These are phyloP conservation scores for Nautilus pompilius DNA, from an alignment of 1,140 invertebrate species.

Conservation along the genomic window DNA sequence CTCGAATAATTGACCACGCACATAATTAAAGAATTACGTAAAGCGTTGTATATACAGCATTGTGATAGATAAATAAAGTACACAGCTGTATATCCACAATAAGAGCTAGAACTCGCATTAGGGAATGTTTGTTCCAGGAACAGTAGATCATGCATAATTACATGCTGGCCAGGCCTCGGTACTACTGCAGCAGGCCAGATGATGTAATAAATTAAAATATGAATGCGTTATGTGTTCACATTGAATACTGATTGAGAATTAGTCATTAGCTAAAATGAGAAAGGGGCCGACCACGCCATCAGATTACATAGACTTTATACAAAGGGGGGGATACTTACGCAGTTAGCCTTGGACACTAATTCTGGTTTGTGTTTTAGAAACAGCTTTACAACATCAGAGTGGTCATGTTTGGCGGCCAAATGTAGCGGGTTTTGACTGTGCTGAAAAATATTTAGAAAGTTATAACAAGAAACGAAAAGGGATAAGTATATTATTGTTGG, in stretches of 20 bases:
- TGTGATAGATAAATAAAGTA: too few species aligned
- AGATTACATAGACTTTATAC: too few species aligned
- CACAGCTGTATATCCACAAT: too few species aligned
- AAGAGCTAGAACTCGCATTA: too few species aligned
- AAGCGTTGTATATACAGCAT: too few species aligned
- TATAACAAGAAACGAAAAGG: too few species aligned
- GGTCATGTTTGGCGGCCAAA: conserved; percentile 95
- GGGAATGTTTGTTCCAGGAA: too few species aligned
- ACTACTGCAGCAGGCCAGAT: background rate
- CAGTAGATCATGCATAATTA: too few species aligned
- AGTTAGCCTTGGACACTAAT: conserved; percentile 70
- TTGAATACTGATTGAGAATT: background rate
- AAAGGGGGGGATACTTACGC: conserved; percentile 62
- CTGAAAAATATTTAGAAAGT: conserved; percentile 40
- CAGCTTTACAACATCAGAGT: conserved; percentile 94
- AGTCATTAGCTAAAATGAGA: background rate
- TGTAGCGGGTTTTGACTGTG: conserved; percentile 63
- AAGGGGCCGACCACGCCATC: background rate
- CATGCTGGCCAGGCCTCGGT: too few species aligned
- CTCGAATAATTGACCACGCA: too few species aligned
- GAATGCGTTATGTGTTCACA: background rate
- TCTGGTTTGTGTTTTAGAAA: conserved; percentile 95
- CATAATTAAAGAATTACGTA: too few species aligned
- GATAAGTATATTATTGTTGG: too few species aligned
- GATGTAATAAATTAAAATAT: background rate